Base-by-base conservation (phyloP, 2,888 invertebrate species). In the Melanostoma scalare region DNA sequence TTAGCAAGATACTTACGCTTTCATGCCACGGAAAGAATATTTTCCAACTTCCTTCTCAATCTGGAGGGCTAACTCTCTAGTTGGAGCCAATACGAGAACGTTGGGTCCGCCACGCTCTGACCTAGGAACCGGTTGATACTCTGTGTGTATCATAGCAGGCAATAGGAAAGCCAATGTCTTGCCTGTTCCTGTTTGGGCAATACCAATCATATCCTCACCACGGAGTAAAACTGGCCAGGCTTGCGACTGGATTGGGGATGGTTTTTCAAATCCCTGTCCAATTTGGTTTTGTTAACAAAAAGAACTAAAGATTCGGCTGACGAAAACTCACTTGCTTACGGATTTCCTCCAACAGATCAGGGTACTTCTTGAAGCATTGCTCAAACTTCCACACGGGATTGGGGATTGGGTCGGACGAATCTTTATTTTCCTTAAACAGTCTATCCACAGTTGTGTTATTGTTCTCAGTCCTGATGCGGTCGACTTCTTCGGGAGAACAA, bases 121-220 rank as follows among this genome's bases (percentile, higher is more conserved):
- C 40, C 95, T 92, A 0, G 96, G 95, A n/a, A 93, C 93, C 33
- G 93, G 92, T 90, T 99, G 99, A 0, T 94, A 95, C 85, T 97
- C 97, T 80, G 98, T 97, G 89, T 99, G 98, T 86, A 99, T 96
- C 87, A 99, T 93, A 8, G 97, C 98, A 6, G 99, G 99, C 68
- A 99, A 90, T 0, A 98, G 92, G 89, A 98, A 99, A 0, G 98
- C 99, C 73, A 99, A 92, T 0, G 99, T 99, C 92, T 99, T 99
- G 0, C 98, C 97, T 20, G 97, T 97, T 72, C 97, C 97, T 4
- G 97, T 97, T 92, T 98, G 98, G 0, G 99, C 99, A 86, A 99
- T 98, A 6, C 99, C 99, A 89, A 99, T 98, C 89, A 99, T 91
- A 91, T 99, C 99, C 88, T 95, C 94, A 0, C 99, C 99, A 88